These are phyloP conservation scores for Leuciscus idus DNA, from an alignment of 2,113 vertebrate species.

Conservation along the genomic window DNA sequence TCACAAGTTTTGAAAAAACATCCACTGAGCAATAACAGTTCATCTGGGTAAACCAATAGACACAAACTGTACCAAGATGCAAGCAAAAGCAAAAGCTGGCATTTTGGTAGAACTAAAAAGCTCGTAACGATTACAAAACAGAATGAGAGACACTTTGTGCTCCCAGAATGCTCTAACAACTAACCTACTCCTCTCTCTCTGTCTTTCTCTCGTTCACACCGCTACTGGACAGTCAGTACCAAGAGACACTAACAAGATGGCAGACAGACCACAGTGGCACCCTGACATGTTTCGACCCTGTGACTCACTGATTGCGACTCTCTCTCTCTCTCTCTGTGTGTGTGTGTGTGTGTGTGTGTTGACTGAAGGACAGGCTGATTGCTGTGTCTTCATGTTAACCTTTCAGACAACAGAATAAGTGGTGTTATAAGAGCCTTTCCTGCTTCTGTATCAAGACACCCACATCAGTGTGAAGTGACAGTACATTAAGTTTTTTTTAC, in stretches of 20 bases:
- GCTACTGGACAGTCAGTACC: conserved; percentile 11
- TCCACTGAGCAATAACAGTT: background rate
- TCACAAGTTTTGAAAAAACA: background rate
- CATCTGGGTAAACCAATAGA: background rate
- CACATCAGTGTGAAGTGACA: background rate
- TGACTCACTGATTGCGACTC: background rate
- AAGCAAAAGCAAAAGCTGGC: background rate
- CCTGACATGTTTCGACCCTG: conserved; percentile 4
- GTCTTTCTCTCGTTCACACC: background rate
- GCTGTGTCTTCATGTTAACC: conserved; percentile 46
- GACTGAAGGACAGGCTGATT: conserved; percentile 39
- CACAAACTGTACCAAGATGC: background rate
- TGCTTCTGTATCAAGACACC: conserved; percentile 11
- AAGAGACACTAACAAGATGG: conserved; percentile 23
- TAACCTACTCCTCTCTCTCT: background rate
- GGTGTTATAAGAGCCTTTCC: conserved; percentile 33
- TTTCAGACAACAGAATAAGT: conserved; percentile 44
- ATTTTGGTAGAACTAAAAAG: conserved; percentile 17
- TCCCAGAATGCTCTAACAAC: conserved; percentile 5
- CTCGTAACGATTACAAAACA: conserved; percentile 5
- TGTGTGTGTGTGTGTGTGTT: background rate
- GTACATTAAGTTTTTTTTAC: background rate
- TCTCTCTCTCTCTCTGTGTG: background rate
- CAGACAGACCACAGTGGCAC: conserved; percentile 17
- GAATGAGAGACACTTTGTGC: background rate